phyloP scores from a whole-genome alignment of 2,888 invertebrate genomes.

The Dynastes tityus region DNA sequence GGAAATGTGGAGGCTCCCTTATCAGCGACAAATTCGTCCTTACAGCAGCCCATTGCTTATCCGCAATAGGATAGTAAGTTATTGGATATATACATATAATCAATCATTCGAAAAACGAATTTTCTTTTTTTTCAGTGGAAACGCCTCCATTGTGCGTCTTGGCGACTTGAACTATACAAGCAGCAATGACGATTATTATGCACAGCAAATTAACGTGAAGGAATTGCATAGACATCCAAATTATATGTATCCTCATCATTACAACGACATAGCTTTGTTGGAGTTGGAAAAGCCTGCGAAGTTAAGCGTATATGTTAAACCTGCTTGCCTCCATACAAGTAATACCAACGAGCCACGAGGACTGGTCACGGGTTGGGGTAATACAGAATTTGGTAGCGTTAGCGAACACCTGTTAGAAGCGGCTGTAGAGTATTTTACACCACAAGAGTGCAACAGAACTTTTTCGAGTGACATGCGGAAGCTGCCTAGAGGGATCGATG shows the following conservation, averaged over 20 bases:
- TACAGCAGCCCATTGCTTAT: conserved; percentile 77
- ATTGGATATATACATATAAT: background rate
- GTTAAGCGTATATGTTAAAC: conserved; percentile 67
- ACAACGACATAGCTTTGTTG: conserved; percentile 73
- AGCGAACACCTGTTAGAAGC: conserved; percentile 70
- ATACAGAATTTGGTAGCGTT: conserved; percentile 53
- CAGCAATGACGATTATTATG: conserved; percentile 57
- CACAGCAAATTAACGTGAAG: conserved; percentile 63
- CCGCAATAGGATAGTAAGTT: conserved; percentile 43
- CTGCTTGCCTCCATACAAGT: conserved; percentile 68
- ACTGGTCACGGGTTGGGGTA: conserved; percentile 71
- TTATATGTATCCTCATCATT: conserved; percentile 67
- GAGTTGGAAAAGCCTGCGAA: conserved; percentile 65
- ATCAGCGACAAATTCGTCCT: conserved; percentile 76
- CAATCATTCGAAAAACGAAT: background rate
- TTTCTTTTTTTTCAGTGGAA: conserved; percentile 36
- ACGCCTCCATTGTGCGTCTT: conserved; percentile 60
- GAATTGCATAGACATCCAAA: conserved; percentile 67
- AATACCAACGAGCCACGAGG: conserved; percentile 56
- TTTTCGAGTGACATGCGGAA: conserved; percentile 36
- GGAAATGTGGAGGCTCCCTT: conserved; percentile 77
- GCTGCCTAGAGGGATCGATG: conserved; percentile 43
- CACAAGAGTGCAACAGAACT: conserved; percentile 63
- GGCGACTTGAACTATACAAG: conserved; percentile 69
- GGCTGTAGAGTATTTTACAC: conserved; percentile 59